These are phyloP conservation scores for Drusus annulatus DNA, from an alignment of 1,140 invertebrate species.

Conservation along the genomic window DNA sequence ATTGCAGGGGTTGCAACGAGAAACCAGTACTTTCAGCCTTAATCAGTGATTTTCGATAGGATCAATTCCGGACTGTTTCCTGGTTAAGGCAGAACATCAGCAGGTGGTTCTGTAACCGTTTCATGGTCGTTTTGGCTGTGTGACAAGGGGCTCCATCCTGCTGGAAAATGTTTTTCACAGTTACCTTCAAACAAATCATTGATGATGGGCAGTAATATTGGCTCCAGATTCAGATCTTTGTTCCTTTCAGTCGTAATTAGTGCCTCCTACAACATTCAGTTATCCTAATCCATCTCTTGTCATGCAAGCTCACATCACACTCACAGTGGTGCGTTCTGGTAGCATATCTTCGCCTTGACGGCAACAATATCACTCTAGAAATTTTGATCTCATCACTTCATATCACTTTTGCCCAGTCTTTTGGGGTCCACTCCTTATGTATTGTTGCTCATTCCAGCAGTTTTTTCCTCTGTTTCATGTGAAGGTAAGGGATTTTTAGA, in stretches of 20 bases:
- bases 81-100: neutral
- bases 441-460: too few relatives aligned
- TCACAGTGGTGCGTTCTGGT: neutral
- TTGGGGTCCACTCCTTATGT: too few relatives aligned
- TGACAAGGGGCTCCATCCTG: neutral
- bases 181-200: neutral
- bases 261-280: neutral
- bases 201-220: neutral
- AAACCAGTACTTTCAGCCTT: too few relatives aligned
- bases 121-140: neutral
- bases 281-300: too few relatives aligned
- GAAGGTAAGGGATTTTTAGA: too few relatives aligned
- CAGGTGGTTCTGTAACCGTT: neutral
- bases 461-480: too few relatives aligned
- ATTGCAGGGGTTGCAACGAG: too few relatives aligned
- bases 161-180: neutral
- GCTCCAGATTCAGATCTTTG: neutral
- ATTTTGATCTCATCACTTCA: too few relatives aligned
- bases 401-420: too few relatives aligned
- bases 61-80: neutral
- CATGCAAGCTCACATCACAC: neutral
- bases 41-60: too few relatives aligned
- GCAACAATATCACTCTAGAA: neutral
- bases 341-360: constrained; percentile 7
- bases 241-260: neutral